Evolutionary conservation across 2,113 vertebrate genomes (phyloP), one percentile per base, ranked within the genome.

Genomic region (Psilopogon haemacephalus): DNA sequence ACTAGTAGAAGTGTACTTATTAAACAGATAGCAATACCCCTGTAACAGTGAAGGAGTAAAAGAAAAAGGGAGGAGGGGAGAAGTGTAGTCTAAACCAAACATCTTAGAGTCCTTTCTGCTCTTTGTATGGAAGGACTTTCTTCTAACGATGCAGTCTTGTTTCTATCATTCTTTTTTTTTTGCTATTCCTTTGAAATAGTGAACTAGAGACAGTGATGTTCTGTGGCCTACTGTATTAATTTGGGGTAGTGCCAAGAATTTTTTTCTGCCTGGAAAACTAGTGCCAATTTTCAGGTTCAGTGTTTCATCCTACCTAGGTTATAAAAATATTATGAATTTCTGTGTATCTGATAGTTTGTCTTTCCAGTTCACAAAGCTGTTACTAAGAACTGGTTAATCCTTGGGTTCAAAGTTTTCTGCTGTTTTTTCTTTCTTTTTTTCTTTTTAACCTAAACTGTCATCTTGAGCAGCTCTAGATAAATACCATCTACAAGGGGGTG

Each of bases 211-310:
- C 0, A 0, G n/a, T 7, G 5, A 44, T 88, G 55, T 84, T 67
- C 74, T 83, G 55, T 76, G 81, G 89, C 55, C 89, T 79, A 63
- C 72, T 93, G 54, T 91, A 84, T 94, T 95, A 91, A 75, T 76
- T 91, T 86, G 90, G 86, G 76, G 55, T 32, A 23, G 40, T 77
- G 79, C 88, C 93, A 95, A 89, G 68, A 44, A 83, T 83, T 93
- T 79, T 94, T 95, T 85, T 55, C 58, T 90, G 92, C 58, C 80
- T 95, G 75, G 33, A 95, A 69, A 88, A 94, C 63, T 27, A 78
- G 37, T 78, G 42, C 64, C 42, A 64, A 40, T 95, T 91, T 96
- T 95, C 69, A 81, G 62, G 76, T 88, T 91, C 88, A 88, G 37
- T 90, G 77, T 94, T 93, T 93, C 35, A 40, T 90, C 24, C 23